phyloP scores from a whole-genome alignment of 2,888 invertebrate species.

The Acanthosepion pharaonis region DNA sequence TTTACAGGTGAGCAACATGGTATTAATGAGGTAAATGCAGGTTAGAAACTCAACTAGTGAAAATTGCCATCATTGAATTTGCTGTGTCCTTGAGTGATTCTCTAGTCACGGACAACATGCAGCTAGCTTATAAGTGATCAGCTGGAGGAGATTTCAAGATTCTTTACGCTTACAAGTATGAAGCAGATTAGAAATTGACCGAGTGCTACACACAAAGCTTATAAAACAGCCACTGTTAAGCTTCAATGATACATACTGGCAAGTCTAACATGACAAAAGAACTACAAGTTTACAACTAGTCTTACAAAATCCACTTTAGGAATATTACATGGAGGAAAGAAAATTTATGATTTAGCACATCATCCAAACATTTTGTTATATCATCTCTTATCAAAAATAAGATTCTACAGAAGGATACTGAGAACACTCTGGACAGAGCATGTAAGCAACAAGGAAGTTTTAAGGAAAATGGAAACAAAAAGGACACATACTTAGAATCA shows the following conservation, averaged over 20 bases:
- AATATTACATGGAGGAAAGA: too few species aligned
- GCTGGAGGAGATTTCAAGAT: neutral
- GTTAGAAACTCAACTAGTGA: neutral
- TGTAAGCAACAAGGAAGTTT: too few species aligned
- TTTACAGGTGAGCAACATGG: neutral
- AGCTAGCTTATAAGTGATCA: neutral
- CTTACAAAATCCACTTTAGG: neutral
- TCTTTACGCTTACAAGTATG: neutral
- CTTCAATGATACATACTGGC: neutral
- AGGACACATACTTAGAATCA: too few species aligned
- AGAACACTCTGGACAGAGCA: too few species aligned
- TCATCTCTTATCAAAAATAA: too few species aligned
- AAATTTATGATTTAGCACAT: neutral
- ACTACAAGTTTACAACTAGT: neutral
- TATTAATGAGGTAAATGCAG: neutral
- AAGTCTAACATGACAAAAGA: neutral
- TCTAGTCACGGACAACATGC: neutral
- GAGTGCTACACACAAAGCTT: neutral
- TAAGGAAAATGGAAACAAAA: too few species aligned
- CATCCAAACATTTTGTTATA: neutral
- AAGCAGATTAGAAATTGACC: neutral
- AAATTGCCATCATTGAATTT: constrained; percentile 1
- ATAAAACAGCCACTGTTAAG: neutral
- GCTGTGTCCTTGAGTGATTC: neutral
- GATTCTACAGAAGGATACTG: too few species aligned